A percentile compares a stretch with the other conserved stretches of the same genome.
These are phyloP conservation scores for Aurelia sp. DNA, from an alignment of 30 jellyfish, hydroid and myxozoan species.

Conservation along the genomic window DNA sequence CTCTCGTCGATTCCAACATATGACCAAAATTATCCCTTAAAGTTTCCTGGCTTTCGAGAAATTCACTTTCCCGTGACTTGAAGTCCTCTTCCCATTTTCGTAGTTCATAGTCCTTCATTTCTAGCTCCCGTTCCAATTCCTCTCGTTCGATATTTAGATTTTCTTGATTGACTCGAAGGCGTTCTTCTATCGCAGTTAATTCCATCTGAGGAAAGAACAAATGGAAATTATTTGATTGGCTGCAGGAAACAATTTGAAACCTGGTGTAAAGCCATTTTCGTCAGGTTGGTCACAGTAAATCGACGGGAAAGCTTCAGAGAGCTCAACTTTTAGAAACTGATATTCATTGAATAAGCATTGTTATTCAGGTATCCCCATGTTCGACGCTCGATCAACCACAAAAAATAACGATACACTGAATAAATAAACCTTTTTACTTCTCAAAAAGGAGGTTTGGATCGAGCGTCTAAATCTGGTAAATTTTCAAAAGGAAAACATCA, in stretches of 20 bases:
- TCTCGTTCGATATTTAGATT: conserved; percentile 39
- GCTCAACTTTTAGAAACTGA: no score
- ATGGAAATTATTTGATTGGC: neutral
- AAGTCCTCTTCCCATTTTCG: conserved; percentile 81
- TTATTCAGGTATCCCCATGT: no score
- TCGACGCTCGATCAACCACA: no score
- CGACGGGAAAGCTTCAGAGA: no score
- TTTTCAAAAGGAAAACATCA: no score
- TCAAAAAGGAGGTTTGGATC: no score
- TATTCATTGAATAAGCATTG: no score
- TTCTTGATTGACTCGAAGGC: conserved; percentile 55
- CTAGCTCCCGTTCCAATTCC: conserved; percentile 71
- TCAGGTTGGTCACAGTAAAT: no score
- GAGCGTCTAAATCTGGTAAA: no score
- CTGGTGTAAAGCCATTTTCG: no score
- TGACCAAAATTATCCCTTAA: conserved; percentile 68
- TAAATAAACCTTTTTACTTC: no score
- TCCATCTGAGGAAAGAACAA: conserved; percentile 44
- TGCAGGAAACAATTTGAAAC: neutral
- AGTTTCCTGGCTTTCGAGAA: conserved; percentile 58
- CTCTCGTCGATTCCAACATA: conserved; percentile 63
- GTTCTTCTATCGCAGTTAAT: conserved; percentile 65
- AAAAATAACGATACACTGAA: no score
- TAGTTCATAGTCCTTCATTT: conserved; percentile 44
- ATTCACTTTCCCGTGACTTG: conserved; percentile 59